Conservation (phyloP, 2,888 invertebrate genomes). For the Amorpha juglandis region DNA sequence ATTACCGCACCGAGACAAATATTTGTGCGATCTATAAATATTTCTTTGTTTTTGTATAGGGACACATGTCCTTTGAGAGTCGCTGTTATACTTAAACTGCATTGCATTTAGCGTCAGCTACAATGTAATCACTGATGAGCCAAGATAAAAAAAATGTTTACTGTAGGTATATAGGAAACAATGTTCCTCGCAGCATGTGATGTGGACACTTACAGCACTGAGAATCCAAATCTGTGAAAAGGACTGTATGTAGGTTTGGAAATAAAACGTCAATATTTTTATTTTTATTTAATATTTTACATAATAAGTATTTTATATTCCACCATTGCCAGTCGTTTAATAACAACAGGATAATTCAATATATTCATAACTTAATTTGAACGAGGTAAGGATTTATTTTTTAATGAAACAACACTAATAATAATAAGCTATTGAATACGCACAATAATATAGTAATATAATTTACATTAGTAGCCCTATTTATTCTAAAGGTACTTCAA, state of each 20-base stretch:
- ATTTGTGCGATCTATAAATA: too few species aligned
- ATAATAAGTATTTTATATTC: constrained; percentile 24
- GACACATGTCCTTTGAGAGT: too few species aligned
- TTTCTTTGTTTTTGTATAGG: too few species aligned
- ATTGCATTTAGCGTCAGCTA: too few species aligned
- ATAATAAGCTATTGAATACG: neutral
- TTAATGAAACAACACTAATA: constrained; percentile 9
- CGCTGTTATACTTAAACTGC: too few species aligned
- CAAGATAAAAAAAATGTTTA: too few species aligned
- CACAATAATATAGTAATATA: neutral
- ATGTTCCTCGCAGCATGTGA: too few species aligned
- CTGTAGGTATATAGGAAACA: too few species aligned
- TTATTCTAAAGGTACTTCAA: constrained; percentile 44
- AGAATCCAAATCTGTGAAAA: too few species aligned
- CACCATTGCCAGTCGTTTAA: constrained; percentile 30
- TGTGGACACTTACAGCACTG: too few species aligned
- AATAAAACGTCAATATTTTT: neutral
- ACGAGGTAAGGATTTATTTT: neutral
- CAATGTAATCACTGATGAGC: too few species aligned
- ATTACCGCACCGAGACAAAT: too few species aligned
- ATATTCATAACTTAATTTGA: neutral
- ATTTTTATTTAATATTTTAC: constrained; percentile 1
- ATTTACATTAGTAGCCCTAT: constrained; percentile 32
- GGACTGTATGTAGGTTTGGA: neutral
- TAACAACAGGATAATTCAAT: neutral